These are phyloP conservation scores for Sesamia inferens DNA, from an alignment of 2,888 invertebrate genomes.

Conservation along the genomic window DNA sequence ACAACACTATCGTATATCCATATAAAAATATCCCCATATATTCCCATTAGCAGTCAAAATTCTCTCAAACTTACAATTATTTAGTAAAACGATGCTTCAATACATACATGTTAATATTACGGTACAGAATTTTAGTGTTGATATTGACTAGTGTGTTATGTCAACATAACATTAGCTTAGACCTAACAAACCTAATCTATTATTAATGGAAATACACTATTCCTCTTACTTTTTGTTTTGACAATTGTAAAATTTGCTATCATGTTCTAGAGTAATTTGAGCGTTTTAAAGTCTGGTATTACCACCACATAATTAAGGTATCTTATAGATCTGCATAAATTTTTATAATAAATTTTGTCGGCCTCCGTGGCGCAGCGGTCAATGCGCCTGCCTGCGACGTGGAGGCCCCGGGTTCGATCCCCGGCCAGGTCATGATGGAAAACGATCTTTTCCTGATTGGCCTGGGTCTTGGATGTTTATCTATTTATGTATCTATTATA, in stretches of 20 bases:
- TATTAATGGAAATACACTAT: constrained; percentile 29
- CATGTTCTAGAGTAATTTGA: neutral
- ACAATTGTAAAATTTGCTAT: neutral
- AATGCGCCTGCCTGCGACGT: no score
- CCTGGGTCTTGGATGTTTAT: no score
- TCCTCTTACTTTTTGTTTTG: constrained; percentile 26
- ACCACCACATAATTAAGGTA: neutral
- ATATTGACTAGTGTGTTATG: constrained; percentile 45
- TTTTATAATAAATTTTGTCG: no score
- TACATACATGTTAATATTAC: constrained; percentile 23
- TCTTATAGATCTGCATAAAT: neutral
- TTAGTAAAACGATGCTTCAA: constrained; percentile 51
- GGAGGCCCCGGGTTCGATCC: no score
- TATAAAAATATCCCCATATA: constrained; percentile 19
- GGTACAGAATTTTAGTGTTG: constrained; percentile 47
- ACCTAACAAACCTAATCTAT: constrained; percentile 25
- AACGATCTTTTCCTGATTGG: no score
- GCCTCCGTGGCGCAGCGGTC: no score
- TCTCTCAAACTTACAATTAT: constrained; percentile 37
- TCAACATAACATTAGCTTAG: constrained; percentile 50
- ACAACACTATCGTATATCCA: neutral
- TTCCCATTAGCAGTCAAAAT: constrained; percentile 24
- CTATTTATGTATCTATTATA: no score
- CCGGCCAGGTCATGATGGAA: no score
- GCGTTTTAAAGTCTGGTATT: neutral